Percentiles rank a stretch among this genome's conserved stretches.
Conservation (phyloP, 2,888 invertebrate genomes). For the Artemia sinica region DNA sequence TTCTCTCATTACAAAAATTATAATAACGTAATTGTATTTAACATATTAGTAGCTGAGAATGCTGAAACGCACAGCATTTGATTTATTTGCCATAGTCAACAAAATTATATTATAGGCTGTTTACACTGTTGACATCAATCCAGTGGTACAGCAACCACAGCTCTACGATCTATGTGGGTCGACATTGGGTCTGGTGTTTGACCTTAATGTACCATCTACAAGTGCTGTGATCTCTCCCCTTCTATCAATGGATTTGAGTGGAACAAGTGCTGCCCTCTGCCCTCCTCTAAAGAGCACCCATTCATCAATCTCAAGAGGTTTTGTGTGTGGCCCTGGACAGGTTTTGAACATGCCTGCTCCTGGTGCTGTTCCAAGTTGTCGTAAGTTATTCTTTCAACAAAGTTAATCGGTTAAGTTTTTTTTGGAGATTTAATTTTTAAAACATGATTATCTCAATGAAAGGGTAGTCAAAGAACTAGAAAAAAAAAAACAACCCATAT, state of each 20-base stretch:
- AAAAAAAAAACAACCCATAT: too few species aligned
- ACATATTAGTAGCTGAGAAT: too few species aligned
- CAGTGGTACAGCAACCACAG: slow-evolving; percentile 72
- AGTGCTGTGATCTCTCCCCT: slow-evolving; percentile 74
- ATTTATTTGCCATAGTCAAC: background rate
- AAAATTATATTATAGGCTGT: background rate
- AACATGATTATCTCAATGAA: too few species aligned
- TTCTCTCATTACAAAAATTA: too few species aligned
- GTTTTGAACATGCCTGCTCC: slow-evolving; percentile 82
- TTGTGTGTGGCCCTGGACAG: slow-evolving; percentile 81
- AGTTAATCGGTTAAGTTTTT: too few species aligned
- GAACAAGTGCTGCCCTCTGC: slow-evolving; percentile 51
- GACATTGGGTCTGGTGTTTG: slow-evolving; percentile 78
- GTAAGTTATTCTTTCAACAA: slow-evolving; percentile 40
- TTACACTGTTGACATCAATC: slow-evolving; percentile 45
- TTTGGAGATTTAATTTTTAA: too few species aligned
- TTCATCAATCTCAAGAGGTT: slow-evolving; percentile 68
- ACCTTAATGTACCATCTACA: slow-evolving; percentile 77
- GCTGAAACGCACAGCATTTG: too few species aligned
- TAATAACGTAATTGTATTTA: too few species aligned
- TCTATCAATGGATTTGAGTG: slow-evolving; percentile 69
- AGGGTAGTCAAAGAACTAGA: too few species aligned
- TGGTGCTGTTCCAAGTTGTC: slow-evolving; percentile 66
- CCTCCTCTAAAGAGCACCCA: slow-evolving; percentile 71
- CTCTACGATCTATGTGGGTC: slow-evolving; percentile 87